Percentiles rank a stretch among this genome's conserved stretches.
Evolutionary conservation across 2,888 invertebrate genomes (phyloP).

Genomic region (Malthinus flaveolus): DNA sequence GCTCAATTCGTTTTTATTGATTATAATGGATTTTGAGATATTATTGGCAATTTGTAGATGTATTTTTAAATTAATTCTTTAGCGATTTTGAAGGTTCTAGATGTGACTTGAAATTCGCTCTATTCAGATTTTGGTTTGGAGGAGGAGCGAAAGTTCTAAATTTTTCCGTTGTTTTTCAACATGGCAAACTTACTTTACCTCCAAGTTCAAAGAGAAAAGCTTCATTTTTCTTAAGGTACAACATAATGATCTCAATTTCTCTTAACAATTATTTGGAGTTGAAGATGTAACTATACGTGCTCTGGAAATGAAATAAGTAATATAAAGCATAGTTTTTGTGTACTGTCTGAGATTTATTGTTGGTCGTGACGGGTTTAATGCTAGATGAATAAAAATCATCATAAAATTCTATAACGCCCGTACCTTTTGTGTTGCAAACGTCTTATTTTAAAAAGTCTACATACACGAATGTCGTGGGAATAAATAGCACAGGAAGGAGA

Average conservation of each 20-base stretch:
- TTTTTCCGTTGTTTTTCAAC: too few relatives aligned
- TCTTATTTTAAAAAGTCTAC: constrained; percentile 19
- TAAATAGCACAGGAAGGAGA: constrained; percentile 21
- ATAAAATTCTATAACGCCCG: constrained; percentile 25
- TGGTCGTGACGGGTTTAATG: constrained; percentile 26
- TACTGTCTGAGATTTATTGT: constrained; percentile 24
- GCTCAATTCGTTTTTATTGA: too few relatives aligned
- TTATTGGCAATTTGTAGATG: too few relatives aligned
- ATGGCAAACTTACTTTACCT: too few relatives aligned
- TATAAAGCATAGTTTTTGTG: constrained; percentile 16
- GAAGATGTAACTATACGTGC: constrained; percentile 19
- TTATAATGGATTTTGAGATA: too few relatives aligned
- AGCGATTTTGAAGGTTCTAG: too few relatives aligned
- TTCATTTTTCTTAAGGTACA: too few relatives aligned
- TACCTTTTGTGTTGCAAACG: constrained; percentile 24
- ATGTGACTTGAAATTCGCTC: too few relatives aligned
- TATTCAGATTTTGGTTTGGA: too few relatives aligned
- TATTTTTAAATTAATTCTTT: too few relatives aligned
- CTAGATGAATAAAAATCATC: constrained; percentile 24
- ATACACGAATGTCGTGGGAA: constrained; percentile 29
- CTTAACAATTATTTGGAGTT: background rate
- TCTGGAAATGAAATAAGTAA: constrained; percentile 15
- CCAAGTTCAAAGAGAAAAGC: too few relatives aligned
- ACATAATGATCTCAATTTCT: background rate
- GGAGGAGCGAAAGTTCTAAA: too few relatives aligned